Evolutionary conservation across 64 coral and sea anemone genomes (phyloP), one percentile per base, ranked within the genome.

Genomic region (Hydrozoanthus tunicans): DNA sequence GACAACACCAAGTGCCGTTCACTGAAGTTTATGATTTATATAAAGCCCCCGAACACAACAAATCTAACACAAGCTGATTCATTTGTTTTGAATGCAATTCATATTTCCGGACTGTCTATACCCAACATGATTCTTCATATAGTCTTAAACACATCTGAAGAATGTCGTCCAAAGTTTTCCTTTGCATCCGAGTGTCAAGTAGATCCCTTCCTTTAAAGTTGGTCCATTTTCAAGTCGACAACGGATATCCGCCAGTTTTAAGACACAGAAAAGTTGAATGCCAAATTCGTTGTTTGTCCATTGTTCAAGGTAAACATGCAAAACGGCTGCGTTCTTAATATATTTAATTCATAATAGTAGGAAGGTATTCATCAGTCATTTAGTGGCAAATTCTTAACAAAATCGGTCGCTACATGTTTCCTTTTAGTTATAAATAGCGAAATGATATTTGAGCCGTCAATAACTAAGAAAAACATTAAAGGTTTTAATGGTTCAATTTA

Each of bases 81-180:
- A 88, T 88, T 88, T 88, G 84, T 88, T 88, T 75, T 88, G 84
- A 55, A 59, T 88, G 84, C 84, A 88, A 74, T 88, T 74, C 84
- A 73, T 88, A 74, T 88, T 88, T 88, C 84, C 84, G 84, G 84
- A 88, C 11, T 60, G 10, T 59, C 17, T 73, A 59, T 53, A 59
- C 14, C 58, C 71, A 86, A 60, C 84, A 56, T 24, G 20, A 59
- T 73, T 88, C 23, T 75, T 74, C 23, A 88, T 56, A 54, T 55
- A 74, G 11, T 59, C 54, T 86, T 9, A 53, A 7, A 72, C 51
- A 13, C 56, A 12, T 75, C 70, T 6, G 11, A 53, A 10, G 9
- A 12, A 12, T 76, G 72, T 51, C 10, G 70, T 43, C 14, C 10
- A 73, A 15, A 43, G 52, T 13, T 82, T 82, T 63, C 26, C 11